Evolutionary conservation across 1,140 invertebrate genomes (phyloP), one percentile per base, ranked within the genome.

Genomic region (Drosophila kurseongensis): DNA sequence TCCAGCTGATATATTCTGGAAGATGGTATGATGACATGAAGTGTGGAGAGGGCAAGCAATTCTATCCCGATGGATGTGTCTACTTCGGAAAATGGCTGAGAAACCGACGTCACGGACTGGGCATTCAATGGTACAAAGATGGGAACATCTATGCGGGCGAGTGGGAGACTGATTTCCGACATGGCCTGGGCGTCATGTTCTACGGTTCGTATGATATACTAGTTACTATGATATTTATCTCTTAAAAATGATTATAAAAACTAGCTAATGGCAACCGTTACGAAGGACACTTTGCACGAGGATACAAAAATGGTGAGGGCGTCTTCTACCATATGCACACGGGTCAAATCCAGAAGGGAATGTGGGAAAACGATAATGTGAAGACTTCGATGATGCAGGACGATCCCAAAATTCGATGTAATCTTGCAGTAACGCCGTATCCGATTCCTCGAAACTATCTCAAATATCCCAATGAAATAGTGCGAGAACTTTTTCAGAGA

Each of bases 101-200:
- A n/a, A 94, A 94, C 66, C 93, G 94, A 72, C 92, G 94, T 13
- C 90, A 95, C 57, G 95, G 95, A 1, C 93, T 94, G 69, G 96
- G 95, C 5, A 91, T 93, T 32, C 93, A 94, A 69, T 94, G 94
- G 94, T 93, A 93, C 61, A 58, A 47, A 0, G 85, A 94, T 78
- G 93, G 93, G 1, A 78, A 81, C 29, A 94, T 93, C 75, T 95
- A 94, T 74, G 90, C 94, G 56, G 94, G 94, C 5, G 71, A 75
- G 23, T 94, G 93, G 93, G 68, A 79, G 13, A 75, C 93, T 4
- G 86, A 92, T 76, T 60, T 81, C 13, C 82, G 71, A 32, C 85
- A 94, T 62, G 93, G 93, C 8, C 38, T 85, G 14, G 92, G 92
- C 68, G 88, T 94, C 44, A 71, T 92, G 16, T 68, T 94, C 52